phyloP scores from a whole-genome alignment of 2,888 invertebrate species.

The Drosophila mimetica region DNA sequence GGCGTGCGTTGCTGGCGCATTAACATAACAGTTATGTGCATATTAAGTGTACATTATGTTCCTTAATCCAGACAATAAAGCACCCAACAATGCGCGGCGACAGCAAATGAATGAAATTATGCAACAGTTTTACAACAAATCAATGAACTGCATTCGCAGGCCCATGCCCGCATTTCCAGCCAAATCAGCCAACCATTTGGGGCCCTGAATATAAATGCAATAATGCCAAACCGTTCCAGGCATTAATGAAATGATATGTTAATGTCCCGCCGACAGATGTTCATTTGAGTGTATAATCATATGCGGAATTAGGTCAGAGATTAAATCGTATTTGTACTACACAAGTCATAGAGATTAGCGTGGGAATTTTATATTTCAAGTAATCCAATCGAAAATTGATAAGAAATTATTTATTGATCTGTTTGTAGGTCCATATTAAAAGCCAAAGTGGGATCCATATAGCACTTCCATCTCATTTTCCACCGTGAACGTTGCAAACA shows the following conservation, averaged over 20 bases:
- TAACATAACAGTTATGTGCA: constrained; percentile 59
- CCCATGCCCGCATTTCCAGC: not conserved
- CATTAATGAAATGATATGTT: constrained; percentile 35
- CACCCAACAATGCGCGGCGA: constrained; percentile 45
- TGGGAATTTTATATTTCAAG: constrained; percentile 35
- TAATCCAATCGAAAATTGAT: constrained; percentile 18
- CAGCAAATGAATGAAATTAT: constrained; percentile 49
- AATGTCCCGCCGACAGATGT: constrained; percentile 27
- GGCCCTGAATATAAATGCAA: constrained; percentile 11
- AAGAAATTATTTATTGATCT: constrained; percentile 8
- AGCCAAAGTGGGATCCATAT: not conserved
- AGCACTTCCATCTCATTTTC: constrained; percentile 44
- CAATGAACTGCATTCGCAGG: constrained; percentile 31
- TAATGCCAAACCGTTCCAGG: not conserved
- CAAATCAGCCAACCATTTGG: constrained; percentile 10
- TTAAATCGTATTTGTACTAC: constrained; percentile 25
- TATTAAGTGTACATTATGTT: constrained; percentile 52
- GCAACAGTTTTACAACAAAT: constrained; percentile 41
- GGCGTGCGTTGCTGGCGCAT: constrained; percentile 15
- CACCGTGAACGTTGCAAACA: constrained; percentile 65
- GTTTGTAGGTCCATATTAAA: not conserved
- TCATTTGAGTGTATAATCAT: constrained; percentile 4
- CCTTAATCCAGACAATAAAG: constrained; percentile 56
- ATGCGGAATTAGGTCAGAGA: constrained; percentile 33
- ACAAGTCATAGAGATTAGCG: constrained; percentile 21